Base-by-base conservation (phyloP, 2,888 invertebrate species). In the Leistus spinibarbis region DNA sequence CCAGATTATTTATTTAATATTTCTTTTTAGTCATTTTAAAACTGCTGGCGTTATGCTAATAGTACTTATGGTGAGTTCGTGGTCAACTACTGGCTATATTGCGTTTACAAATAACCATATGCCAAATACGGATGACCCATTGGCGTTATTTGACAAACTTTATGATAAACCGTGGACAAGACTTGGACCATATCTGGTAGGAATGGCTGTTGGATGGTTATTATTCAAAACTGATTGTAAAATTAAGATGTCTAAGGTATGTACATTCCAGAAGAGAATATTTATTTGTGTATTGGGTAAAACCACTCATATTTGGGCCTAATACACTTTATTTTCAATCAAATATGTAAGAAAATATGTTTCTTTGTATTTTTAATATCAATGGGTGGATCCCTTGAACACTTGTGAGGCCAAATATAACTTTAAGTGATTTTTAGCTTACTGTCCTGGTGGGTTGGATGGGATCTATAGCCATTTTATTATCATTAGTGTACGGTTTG, bases 121-220 rank as follows among this genome's bases (percentile, higher is more conserved):
- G 82, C 95, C 95, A 7, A 89, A 86, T 84, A 90, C 90, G 16
- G 94, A 95, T 80, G 95, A 95, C 83, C 95, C 95, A 0, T 87
- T 95, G 82, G 94, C 94, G 0, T 88, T 94, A 68, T 95, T 95
- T 84, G 95, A 95, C 85, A 94, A 95, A 86, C 93, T 95, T 79
- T 95, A 95, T 84, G 95, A 95, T 85, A 95, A 95, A 84, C 95
- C 95, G 0, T 95, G 95, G 94, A 95, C 95, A 0, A 86, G 95
- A 76, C 85, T 95, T 13, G 95, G 95, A 0, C 95, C 95, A 0
- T 95, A 95, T 84, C 86, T 95, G 1, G 91, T 95, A 69, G 95
- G 95, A 78, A 95, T 95, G 94, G 88, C 90, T 17, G 91, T 92
- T 0, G 95, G 95, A 0, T 95, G 95, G 91, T 90, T 93, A 77